Conservation (phyloP, 2,888 invertebrate genomes). For the Hartigia nigra region DNA sequence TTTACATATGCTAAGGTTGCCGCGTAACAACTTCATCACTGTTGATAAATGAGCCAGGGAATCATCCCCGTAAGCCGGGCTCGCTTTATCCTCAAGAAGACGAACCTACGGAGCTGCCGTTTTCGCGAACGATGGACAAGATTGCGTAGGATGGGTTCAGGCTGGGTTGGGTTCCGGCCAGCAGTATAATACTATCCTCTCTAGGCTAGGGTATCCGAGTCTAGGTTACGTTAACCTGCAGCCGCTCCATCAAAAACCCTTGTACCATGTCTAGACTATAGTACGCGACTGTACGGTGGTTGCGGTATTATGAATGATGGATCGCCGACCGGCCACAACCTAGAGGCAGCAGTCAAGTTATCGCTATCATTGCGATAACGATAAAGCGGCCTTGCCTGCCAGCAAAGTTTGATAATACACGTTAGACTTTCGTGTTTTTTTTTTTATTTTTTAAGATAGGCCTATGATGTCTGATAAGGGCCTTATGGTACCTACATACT, state of each 20-base stretch:
- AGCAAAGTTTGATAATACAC: slow-evolving; percentile 2
- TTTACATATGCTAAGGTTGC: slow-evolving; percentile 22
- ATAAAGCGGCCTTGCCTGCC: slow-evolving; percentile 24
- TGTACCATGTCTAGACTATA: not conserved
- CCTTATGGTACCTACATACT: not conserved
- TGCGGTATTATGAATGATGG: slow-evolving; percentile 17
- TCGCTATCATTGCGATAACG: slow-evolving; percentile 29
- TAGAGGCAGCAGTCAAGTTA: not conserved
- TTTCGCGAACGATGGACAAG: not conserved
- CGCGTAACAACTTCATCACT: slow-evolving; percentile 22
- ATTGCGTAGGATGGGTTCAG: not conserved
- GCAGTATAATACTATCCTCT: not conserved
- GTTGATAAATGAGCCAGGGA: slow-evolving; percentile 21
- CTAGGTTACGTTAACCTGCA: not conserved
- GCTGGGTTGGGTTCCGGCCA: not conserved
- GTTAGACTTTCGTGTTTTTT: not conserved
- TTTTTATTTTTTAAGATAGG: not conserved
- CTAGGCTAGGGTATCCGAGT: not conserved
- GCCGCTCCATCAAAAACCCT: not conserved
- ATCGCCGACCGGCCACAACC: slow-evolving; percentile 13
- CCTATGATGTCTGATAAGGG: not conserved
- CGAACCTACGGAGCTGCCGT: not conserved
- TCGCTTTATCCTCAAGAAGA: not conserved
- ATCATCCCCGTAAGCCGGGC: not conserved
- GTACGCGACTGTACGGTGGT: not conserved